These are phyloP conservation scores for Dyspetes luteomarginatus DNA, from an alignment of 2,888 invertebrate species.

Conservation along the genomic window DNA sequence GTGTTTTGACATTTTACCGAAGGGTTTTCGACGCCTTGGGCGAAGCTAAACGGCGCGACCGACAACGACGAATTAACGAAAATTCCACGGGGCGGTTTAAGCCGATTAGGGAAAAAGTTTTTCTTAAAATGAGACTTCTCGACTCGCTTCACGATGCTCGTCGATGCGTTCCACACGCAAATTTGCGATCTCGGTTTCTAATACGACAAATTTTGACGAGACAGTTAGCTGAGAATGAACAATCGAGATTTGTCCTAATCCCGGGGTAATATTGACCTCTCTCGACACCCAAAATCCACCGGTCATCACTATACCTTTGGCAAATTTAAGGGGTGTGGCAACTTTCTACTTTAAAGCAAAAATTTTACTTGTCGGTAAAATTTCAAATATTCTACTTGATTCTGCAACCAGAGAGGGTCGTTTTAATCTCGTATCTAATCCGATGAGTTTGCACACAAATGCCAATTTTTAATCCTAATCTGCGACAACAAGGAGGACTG, in stretches of 20 bases:
- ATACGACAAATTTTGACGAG: constrained; percentile 65
- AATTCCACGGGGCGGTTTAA: constrained; percentile 44
- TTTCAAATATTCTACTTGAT: not conserved
- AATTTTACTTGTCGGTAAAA: constrained; percentile 24
- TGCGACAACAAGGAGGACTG: constrained; percentile 40
- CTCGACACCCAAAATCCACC: constrained; percentile 2
- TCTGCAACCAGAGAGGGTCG: constrained; percentile 15
- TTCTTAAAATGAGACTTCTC: constrained; percentile 47
- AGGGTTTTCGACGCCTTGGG: constrained; percentile 49
- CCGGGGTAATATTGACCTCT: constrained; percentile 48
- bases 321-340: constrained; percentile 1
- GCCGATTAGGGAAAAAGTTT: constrained; percentile 64
- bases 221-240: constrained; percentile 2
- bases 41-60: constrained; percentile 33
- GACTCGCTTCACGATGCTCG: not conserved
- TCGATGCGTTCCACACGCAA: not conserved
- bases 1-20: constrained; percentile 70
- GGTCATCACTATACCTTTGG: constrained; percentile 3
- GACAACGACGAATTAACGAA: constrained; percentile 14
- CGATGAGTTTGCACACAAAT: constrained; percentile 48
- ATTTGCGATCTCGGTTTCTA: constrained; percentile 45
- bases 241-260: constrained; percentile 56
- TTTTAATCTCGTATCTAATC: constrained; percentile 55
- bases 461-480: constrained; percentile 50
- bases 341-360: too few species aligned